A percentile compares a stretch with the other conserved stretches of the same genome.
Conservation (phyloP, 1,140 invertebrate species). For the Zaprionus davidi region DNA sequence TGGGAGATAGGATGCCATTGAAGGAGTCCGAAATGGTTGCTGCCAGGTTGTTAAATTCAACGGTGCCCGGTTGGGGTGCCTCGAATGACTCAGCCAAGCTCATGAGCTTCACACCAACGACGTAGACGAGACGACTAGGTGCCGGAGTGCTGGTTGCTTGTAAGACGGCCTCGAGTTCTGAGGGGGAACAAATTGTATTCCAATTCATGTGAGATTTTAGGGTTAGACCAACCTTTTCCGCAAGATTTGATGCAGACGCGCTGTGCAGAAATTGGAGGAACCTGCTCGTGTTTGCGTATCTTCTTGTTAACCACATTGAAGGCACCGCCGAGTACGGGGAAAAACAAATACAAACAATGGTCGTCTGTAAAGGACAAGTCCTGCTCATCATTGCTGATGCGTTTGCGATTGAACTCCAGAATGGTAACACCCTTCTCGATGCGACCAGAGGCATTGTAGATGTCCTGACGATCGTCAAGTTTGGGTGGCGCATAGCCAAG, state of each 20-base stretch:
- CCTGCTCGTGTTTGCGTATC: slow-evolving; percentile 91
- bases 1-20: slow-evolving; percentile 86
- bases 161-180: slow-evolving; percentile 85
- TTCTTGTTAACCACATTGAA: slow-evolving; percentile 94
- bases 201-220: fast-evolving
- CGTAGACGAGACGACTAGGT: slow-evolving; percentile 88
- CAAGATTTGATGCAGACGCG: slow-evolving; percentile 94
- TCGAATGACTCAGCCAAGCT: slow-evolving; percentile 91
- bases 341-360: slow-evolving; percentile 94
- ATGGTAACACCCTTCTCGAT: slow-evolving; percentile 91
- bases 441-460: slow-evolving; percentile 89
- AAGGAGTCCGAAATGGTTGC: slow-evolving; percentile 88
- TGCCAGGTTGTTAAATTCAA: slow-evolving; percentile 90
- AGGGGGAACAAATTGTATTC: neutral
- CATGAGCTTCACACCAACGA: slow-evolving; percentile 90
- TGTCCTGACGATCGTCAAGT: slow-evolving; percentile 91
- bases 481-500: slow-evolving; percentile 90
- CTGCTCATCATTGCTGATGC: slow-evolving; percentile 91
- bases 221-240: slow-evolving; percentile 86
- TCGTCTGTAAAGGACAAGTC: slow-evolving; percentile 93
- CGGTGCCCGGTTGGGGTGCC: slow-evolving; percentile 88
- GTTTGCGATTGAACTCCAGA: slow-evolving; percentile 91
- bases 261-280: slow-evolving; percentile 91
- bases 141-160: slow-evolving; percentile 86
- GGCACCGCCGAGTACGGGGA: slow-evolving; percentile 92